Base-by-base conservation (phyloP, 2,113 vertebrate species). In the Apodemus speciosus region DNA sequence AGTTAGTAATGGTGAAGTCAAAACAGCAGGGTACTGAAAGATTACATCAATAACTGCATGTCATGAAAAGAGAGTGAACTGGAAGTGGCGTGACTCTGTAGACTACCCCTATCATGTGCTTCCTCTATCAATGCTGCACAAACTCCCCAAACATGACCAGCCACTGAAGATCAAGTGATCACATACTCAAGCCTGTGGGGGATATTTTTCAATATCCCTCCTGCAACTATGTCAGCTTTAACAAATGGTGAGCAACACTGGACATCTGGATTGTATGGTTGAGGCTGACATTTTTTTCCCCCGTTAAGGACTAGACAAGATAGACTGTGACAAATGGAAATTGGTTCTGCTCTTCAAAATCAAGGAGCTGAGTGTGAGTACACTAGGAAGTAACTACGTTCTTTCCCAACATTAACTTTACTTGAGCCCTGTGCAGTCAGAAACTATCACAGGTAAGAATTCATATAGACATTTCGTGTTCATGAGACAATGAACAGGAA, bases 311-410 rank as follows among this genome's bases (percentile, higher is more conserved):
- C 83, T 85, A 88, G 77, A 43, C 46, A 75, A 76, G 38, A 40
- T 75, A 93, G 46, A 93, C 80, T 38, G 43, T 88, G 66, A 85
- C 13, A 23, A 77, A 49, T 40, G 40, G 81, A 62, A 92, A 87
- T 25, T 72, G 38, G 40, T 60, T 95, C 73, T 88, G 32, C 71
- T 90, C 25, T 90, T 40, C 38, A 53, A 69, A 91, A 20, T 35
- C 64, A 60, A 30, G 25, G 56, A 73, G 9, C n/a, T 69, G 71
- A 46, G 20, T 53, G 35, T 89, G n/a, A 43, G 18, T 71, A 21
- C 11, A 53, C n/a, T 27, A 62, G 49, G 13, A n/a, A 40, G 75
- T 60, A 51, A 88, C 35, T 71, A 51, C 49, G 80, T 51, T 66
- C n/a, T 32, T 32, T 76, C 49, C 62, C 76, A 79, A 6, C n/a